These are phyloP conservation scores for Allolobophora icterica DNA, from an alignment of 2,888 invertebrate species.

Conservation along the genomic window DNA sequence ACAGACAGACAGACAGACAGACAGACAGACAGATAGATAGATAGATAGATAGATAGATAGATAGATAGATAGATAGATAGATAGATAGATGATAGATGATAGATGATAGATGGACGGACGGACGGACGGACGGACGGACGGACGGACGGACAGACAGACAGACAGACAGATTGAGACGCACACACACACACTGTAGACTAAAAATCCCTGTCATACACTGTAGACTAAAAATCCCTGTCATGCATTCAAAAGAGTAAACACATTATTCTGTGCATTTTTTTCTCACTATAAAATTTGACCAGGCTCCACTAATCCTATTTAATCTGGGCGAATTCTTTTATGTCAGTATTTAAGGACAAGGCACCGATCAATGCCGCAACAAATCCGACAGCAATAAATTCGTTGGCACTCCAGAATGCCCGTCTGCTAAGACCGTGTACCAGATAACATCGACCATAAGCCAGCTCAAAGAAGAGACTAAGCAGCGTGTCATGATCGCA, in stretches of 20 bases:
- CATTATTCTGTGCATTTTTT: not conserved
- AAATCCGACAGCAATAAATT: not conserved
- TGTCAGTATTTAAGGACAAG: not conserved
- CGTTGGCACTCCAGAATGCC: not conserved
- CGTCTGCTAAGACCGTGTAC: not conserved
- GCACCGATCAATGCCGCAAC: not conserved
- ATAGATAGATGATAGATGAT: not conserved
- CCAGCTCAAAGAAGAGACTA: not conserved
- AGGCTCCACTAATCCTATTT: not conserved
- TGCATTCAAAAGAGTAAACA: not conserved
- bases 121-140: not conserved
- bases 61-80: not conserved
- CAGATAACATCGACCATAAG: not conserved
- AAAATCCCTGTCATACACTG: not conserved
- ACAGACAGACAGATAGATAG: too few relatives aligned
- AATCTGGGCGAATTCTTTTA: not conserved
- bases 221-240: not conserved
- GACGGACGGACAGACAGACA: too few relatives aligned
- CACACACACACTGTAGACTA: not conserved
- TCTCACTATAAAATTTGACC: not conserved
- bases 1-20: too few relatives aligned
- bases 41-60: not conserved
- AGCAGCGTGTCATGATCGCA: not conserved
- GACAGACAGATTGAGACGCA: not conserved
- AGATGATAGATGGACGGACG: not conserved